Base-by-base conservation (phyloP, 2,113 vertebrate genomes). In the Phocoena sinus region DNA sequence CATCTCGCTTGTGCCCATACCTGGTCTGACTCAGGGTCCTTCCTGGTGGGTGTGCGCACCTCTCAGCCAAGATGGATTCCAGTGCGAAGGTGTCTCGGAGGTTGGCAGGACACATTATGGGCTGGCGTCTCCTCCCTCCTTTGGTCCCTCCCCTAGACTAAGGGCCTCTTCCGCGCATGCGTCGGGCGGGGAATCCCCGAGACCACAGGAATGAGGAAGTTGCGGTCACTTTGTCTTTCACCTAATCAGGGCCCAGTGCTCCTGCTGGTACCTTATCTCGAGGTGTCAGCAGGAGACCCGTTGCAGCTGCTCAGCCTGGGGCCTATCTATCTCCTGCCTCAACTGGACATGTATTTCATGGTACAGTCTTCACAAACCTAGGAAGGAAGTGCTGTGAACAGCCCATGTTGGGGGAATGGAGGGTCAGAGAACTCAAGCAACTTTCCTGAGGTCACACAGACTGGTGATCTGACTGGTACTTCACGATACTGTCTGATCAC, bases 401-500 rank as follows among this genome's bases (percentile, higher is more conserved):
- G 0, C 44, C 2, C 62, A 14, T 15, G 56, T 60, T 6, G 11
- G 20, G 41, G 23, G 89, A 33, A 33, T 5, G 3, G 28, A 33
- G 80, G 60, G 17, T 50, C 81, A 12, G 53, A 41, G 56, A 38
- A 62, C 14, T 5, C 60, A 25, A n/a, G 17, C 41, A 8, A 3
- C 53, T 25, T 58, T 26, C 20, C n/a, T 10, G 7, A 41, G 21
- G 8, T 20, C 33, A 8, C 31, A 5, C 26, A 62, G 73, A 41
- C 84, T 13, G 33, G 33, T 76, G 36, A n/a, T 2, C 18, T 14
- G 14, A 31, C 13, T 3, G n/a, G 33, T 13, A 4, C 25, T 14
- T 11, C 50, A 1, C 8, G 2, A 4, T 3, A 21, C n/a, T 3
- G 12, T 60, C 63, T 8, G 8, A 14, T 12, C 9, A 3, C 0